Evolutionary conservation across 64 coral and sea anemone species (phyloP).

Genomic region (Montipora foliosa): DNA sequence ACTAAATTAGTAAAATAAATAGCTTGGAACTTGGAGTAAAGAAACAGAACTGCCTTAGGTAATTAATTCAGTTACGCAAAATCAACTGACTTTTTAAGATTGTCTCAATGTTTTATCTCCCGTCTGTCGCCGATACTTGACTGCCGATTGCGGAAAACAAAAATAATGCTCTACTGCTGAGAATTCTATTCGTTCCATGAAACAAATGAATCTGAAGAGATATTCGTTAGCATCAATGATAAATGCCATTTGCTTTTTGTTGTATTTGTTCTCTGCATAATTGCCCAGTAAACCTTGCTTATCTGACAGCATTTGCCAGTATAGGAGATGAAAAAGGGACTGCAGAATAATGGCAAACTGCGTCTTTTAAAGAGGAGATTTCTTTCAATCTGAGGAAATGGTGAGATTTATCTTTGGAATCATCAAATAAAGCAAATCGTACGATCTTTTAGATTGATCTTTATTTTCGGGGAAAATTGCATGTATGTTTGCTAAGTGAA

Average conservation of each 20-base stretch:
- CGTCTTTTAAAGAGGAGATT: too few relatives aligned
- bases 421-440: too few relatives aligned
- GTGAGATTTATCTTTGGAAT: too few relatives aligned
- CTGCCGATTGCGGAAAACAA: not conserved
- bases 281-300: not conserved
- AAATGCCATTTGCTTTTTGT: not conserved
- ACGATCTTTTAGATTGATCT: too few relatives aligned
- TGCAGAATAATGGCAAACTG: too few relatives aligned
- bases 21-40: not conserved
- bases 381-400: too few relatives aligned
- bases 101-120: not conserved
- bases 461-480: too few relatives aligned
- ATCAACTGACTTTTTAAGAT: not conserved
- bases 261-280: not conserved
- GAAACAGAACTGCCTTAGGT: not conserved
- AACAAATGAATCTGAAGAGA: not conserved
- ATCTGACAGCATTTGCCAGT: not conserved
- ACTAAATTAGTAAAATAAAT: not conserved
- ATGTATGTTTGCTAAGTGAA: too few relatives aligned
- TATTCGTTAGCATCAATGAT: not conserved
- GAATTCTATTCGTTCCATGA: not conserved
- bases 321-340: not conserved
- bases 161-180: not conserved
- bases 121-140: not conserved
- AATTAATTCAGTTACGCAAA: not conserved